Conservation (phyloP, 2,113 vertebrate genomes). For the Acanthochromis polyacanthus region DNA sequence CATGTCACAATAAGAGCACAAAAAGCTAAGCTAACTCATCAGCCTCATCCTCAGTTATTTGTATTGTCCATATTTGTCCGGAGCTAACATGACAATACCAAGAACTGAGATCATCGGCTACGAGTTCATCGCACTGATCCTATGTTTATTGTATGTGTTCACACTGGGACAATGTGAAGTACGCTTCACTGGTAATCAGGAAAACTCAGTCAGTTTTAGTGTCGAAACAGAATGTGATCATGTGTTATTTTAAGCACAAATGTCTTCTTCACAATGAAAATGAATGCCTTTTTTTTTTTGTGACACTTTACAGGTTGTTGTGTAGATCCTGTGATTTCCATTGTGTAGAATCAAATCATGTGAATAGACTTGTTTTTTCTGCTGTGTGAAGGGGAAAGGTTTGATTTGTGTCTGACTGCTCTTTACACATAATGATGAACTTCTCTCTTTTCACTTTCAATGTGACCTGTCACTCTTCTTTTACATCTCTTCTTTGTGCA, state of each 20-base stretch:
- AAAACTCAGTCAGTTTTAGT: too few species aligned
- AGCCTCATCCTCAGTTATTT: constrained; percentile 59
- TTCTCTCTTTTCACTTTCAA: neutral
- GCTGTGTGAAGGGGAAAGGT: neutral
- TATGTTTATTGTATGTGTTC: constrained; percentile 16
- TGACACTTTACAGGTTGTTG: too few species aligned
- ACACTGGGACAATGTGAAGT: neutral
- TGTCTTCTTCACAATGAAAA: neutral
- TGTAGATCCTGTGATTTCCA: neutral
- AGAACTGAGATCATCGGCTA: constrained; percentile 56
- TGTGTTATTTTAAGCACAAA: neutral
- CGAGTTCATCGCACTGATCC: neutral
- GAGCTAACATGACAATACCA: constrained; percentile 67
- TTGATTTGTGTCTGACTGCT: neutral
- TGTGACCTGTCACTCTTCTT: neutral
- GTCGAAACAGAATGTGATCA: neutral
- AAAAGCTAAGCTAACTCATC: constrained; percentile 16
- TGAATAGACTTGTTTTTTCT: neutral
- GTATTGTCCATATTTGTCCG: constrained; percentile 52
- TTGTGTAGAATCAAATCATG: neutral
- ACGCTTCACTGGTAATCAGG: neutral
- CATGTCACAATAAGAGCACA: constrained; percentile 42
- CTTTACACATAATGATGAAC: constrained; percentile 1
- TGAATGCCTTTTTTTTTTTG: neutral
- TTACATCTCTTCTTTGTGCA: neutral